phyloP scores from a whole-genome alignment of 2,888 invertebrate genomes.

The Cheilosia vernalis region DNA sequence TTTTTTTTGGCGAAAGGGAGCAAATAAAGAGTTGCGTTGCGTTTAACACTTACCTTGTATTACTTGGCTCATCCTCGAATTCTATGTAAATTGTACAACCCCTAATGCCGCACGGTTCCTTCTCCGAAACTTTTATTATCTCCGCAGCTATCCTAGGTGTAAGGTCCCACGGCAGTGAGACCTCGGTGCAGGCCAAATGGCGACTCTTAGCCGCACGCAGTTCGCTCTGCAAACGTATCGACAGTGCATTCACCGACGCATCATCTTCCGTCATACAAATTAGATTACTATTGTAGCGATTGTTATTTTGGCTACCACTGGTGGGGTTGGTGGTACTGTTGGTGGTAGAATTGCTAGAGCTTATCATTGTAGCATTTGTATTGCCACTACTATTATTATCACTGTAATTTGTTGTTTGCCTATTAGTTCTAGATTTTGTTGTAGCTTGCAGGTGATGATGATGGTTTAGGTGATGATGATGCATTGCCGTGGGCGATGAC shows the following conservation, averaged over 20 bases:
- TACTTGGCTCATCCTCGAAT: slow-evolving; percentile 88
- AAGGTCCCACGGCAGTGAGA: slow-evolving; percentile 92
- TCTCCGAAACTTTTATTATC: slow-evolving; percentile 92
- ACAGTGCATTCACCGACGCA: slow-evolving; percentile 85
- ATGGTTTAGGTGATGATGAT: slow-evolving; percentile 78
- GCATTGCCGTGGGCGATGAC: slow-evolving; percentile 72
- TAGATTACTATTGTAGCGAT: slow-evolving; percentile 73
- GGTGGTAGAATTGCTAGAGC: slow-evolving; percentile 66
- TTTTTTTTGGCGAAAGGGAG: not conserved
- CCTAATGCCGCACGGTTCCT: slow-evolving; percentile 94
- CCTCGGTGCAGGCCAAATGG: slow-evolving; percentile 92
- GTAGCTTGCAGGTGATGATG: slow-evolving; percentile 78
- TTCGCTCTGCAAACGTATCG: slow-evolving; percentile 90
- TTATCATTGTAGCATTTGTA: slow-evolving; percentile 61
- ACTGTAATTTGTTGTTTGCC: slow-evolving; percentile 73
- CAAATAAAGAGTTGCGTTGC: not conserved
- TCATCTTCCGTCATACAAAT: slow-evolving; percentile 77
- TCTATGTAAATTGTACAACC: slow-evolving; percentile 94
- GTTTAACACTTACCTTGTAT: slow-evolving; percentile 83
- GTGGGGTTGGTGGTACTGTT: slow-evolving; percentile 77
- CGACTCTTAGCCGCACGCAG: slow-evolving; percentile 91
- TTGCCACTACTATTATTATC: slow-evolving; percentile 66
- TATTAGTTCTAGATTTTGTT: slow-evolving; percentile 76
- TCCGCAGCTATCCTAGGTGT: slow-evolving; percentile 91
- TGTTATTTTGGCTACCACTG: slow-evolving; percentile 73